Percentiles rank a stretch among this genome's conserved stretches.
Conservation (phyloP, 2,113 vertebrate genomes). For the Lipophrys pholis region DNA sequence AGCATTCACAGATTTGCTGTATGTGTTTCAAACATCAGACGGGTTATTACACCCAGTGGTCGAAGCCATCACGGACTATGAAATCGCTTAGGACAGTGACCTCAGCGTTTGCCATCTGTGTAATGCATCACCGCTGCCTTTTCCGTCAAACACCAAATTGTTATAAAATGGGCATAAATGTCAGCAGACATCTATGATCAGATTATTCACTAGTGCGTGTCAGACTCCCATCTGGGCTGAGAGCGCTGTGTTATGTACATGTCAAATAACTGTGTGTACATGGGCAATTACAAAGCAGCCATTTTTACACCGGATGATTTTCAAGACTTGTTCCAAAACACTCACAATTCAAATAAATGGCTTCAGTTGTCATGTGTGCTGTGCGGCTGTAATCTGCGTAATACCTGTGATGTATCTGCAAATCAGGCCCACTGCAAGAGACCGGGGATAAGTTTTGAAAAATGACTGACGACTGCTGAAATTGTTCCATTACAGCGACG, state of each 20-base stretch:
- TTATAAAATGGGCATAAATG: conserved; percentile 66
- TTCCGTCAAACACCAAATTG: conserved; percentile 54
- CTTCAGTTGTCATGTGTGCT: conserved; percentile 27
- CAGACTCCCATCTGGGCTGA: conserved; percentile 50
- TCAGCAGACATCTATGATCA: conserved; percentile 66
- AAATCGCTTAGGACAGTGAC: conserved; percentile 54
- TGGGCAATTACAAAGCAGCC: conserved; percentile 26
- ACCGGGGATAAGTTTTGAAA: conserved; percentile 40
- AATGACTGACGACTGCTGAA: conserved; percentile 56
- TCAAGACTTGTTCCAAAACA: conserved; percentile 37
- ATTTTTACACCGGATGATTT: conserved; percentile 23
- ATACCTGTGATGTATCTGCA: conserved; percentile 45
- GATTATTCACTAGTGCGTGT: conserved; percentile 56
- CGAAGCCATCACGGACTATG: conserved; percentile 52
- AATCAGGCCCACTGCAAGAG: conserved; percentile 24
- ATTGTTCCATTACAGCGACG: conserved; percentile 50
- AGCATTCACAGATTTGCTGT: conserved; percentile 34
- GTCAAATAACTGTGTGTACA: conserved; percentile 41
- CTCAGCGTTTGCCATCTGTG: conserved; percentile 62
- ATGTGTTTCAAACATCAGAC: conserved; percentile 48
- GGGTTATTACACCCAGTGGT: conserved; percentile 55
- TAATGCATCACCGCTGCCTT: conserved; percentile 54
- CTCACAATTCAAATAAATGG: conserved; percentile 30
- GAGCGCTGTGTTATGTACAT: conserved; percentile 49
- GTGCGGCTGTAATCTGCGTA: conserved; percentile 51